These are phyloP conservation scores for Florisuga fusca DNA, from an alignment of 2,797 vertebrate genomes.

Conservation along the genomic window DNA sequence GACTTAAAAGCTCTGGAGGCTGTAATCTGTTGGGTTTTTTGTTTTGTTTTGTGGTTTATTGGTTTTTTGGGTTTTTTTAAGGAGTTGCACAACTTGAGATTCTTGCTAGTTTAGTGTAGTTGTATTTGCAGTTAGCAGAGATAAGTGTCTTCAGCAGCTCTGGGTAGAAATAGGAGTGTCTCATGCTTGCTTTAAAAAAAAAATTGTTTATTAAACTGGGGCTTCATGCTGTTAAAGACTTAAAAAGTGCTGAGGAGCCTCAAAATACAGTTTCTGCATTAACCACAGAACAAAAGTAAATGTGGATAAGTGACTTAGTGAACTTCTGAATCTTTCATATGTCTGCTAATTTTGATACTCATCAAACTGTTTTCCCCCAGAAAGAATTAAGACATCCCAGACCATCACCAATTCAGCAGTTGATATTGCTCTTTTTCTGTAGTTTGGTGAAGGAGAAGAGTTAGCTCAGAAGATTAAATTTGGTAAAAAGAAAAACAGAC, in stretches of 20 bases:
- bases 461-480: neutral
- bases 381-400: neutral
- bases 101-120: neutral
- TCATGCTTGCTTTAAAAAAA: neutral
- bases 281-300: neutral
- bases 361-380: neutral
- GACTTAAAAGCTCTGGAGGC: neutral
- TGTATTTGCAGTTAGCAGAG: neutral
- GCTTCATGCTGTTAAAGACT: neutral
- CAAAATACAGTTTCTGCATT: neutral
- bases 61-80: neutral
- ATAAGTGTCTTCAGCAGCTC: neutral
- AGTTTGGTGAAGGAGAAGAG: neutral
- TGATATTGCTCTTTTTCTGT: neutral
- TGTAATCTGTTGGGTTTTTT: neutral
- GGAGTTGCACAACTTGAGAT: neutral
- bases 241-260: neutral
- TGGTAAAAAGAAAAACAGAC: neutral
- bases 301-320: neutral
- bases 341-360: neutral
- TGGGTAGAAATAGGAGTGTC: neutral
- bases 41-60: too few species aligned
- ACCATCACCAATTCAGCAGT: neutral
- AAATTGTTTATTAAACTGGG: neutral
- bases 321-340: neutral